Evolutionary conservation across 2,797 vertebrate genomes (phyloP).

Genomic region (Sarcophilus harrisii): DNA sequence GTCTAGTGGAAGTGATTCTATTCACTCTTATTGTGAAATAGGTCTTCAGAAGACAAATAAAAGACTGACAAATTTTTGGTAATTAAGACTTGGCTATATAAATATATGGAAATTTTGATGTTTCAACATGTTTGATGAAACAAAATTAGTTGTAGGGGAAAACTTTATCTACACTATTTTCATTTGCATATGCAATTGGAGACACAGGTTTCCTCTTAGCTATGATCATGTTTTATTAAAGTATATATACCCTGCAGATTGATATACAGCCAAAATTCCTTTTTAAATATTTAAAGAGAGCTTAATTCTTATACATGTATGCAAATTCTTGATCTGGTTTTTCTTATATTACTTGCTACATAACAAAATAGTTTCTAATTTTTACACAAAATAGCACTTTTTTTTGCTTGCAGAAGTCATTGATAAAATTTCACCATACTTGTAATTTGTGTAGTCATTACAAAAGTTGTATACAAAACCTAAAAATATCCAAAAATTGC

Average conservation of each 20-base stretch:
- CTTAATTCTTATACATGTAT: constrained; percentile 68
- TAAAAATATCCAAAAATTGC: constrained; percentile 77
- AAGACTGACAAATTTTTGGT: not conserved
- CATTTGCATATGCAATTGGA: constrained; percentile 74
- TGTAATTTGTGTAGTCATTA: constrained; percentile 65
- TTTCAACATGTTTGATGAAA: not conserved
- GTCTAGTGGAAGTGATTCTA: constrained; percentile 36
- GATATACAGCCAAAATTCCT: constrained; percentile 71
- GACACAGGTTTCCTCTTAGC: constrained; percentile 77
- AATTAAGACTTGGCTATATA: not conserved
- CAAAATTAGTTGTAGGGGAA: constrained; percentile 37
- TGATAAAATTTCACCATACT: constrained; percentile 56
- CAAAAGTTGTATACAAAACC: constrained; percentile 71
- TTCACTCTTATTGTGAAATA: constrained; percentile 20
- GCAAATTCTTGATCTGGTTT: constrained; percentile 56
- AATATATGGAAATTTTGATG: not conserved
- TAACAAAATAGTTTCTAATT: constrained; percentile 75
- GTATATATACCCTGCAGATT: constrained; percentile 60
- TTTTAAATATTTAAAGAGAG: constrained; percentile 64
- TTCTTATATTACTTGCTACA: constrained; percentile 53
- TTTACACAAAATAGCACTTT: constrained; percentile 73
- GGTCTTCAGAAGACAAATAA: not conserved
- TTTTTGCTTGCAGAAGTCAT: constrained; percentile 67
- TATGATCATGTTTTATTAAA: constrained; percentile 79
- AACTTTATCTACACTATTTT: constrained; percentile 18